Evolutionary conservation across 2,113 vertebrate species (phyloP).

Genomic region (Corydoras sp.): DNA sequence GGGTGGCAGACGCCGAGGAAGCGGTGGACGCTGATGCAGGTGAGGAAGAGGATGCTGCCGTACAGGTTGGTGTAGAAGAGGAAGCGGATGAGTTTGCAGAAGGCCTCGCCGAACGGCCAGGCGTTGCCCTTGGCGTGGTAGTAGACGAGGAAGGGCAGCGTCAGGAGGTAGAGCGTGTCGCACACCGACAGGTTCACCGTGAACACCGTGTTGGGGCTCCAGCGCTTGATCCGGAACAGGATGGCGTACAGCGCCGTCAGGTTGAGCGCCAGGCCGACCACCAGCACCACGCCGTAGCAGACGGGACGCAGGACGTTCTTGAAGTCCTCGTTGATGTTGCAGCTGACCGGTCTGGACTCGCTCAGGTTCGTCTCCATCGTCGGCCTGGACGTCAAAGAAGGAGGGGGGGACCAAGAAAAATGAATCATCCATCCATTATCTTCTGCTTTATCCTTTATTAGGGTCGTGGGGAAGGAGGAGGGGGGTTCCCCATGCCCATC

Average conservation of each 20-base stretch:
- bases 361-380: too few species aligned
- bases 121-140: slow-evolving; percentile 82
- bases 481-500: too few species aligned
- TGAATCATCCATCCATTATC: too few species aligned
- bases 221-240: slow-evolving; percentile 80
- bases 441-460: too few species aligned
- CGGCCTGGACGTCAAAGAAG: too few species aligned
- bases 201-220: slow-evolving; percentile 88
- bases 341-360: slow-evolving; percentile 38
- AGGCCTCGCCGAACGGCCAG: slow-evolving; percentile 81
- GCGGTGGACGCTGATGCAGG: slow-evolving; percentile 87
- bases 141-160: slow-evolving; percentile 86
- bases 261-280: slow-evolving; percentile 82
- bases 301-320: slow-evolving; percentile 86
- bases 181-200: slow-evolving; percentile 92
- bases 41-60: slow-evolving; percentile 90
- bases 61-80: slow-evolving; percentile 95
- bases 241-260: slow-evolving; percentile 76
- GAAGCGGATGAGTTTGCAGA: slow-evolving; percentile 92
- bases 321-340: slow-evolving; percentile 79
- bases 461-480: too few species aligned
- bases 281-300: slow-evolving; percentile 80
- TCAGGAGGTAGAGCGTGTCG: slow-evolving; percentile 82
- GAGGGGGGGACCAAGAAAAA: too few species aligned
- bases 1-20: slow-evolving; percentile 86